Conservation (phyloP, 92 coral and sea anemone species). For the Galaxea fascicularis region DNA sequence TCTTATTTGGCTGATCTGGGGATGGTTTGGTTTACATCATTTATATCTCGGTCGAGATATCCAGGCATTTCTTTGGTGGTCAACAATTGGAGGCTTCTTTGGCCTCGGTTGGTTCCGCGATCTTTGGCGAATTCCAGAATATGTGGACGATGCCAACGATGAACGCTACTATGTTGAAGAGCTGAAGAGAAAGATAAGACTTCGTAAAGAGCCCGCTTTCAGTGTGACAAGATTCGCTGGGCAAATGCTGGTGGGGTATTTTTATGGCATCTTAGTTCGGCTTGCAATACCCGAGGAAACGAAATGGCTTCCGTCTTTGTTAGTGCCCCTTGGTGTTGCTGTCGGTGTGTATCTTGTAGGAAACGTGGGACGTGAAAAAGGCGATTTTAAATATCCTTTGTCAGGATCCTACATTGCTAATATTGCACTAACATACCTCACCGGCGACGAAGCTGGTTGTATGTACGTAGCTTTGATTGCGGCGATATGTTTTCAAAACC, state of each 20-base stretch:
- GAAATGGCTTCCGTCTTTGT: slow-evolving; percentile 76
- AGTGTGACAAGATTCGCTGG: slow-evolving; percentile 91
- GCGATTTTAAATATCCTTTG: slow-evolving; percentile 88
- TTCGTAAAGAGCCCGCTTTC: slow-evolving; percentile 86
- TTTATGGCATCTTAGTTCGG: slow-evolving; percentile 92
- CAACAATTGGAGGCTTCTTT: slow-evolving; percentile 94
- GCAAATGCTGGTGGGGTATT: slow-evolving; percentile 97
- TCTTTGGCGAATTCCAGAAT: slow-evolving; percentile 96
- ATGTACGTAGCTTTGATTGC: slow-evolving; percentile 95
- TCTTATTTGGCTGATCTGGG: slow-evolving; percentile 88
- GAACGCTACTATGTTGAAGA: slow-evolving; percentile 71
- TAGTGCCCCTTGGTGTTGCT: slow-evolving; percentile 96
- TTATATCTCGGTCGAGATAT: slow-evolving; percentile 94
- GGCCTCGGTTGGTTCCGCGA: slow-evolving; percentile 99
- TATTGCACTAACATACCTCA: slow-evolving; percentile 72
- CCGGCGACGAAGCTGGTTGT: slow-evolving; percentile 87
- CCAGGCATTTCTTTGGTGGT: slow-evolving; percentile 99
- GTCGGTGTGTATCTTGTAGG: slow-evolving; percentile 97
- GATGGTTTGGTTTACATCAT: slow-evolving; percentile 98
- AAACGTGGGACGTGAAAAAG: slow-evolving; percentile 94
- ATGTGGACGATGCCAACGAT: slow-evolving; percentile 96
- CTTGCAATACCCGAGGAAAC: slow-evolving; percentile 91
- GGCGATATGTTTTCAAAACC: slow-evolving; percentile 83
- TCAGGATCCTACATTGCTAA: slow-evolving; percentile 75
- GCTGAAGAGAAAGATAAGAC: slow-evolving; percentile 76